These are phyloP conservation scores for Morinoia aosen DNA, from an alignment of 2,888 invertebrate species.

Conservation along the genomic window DNA sequence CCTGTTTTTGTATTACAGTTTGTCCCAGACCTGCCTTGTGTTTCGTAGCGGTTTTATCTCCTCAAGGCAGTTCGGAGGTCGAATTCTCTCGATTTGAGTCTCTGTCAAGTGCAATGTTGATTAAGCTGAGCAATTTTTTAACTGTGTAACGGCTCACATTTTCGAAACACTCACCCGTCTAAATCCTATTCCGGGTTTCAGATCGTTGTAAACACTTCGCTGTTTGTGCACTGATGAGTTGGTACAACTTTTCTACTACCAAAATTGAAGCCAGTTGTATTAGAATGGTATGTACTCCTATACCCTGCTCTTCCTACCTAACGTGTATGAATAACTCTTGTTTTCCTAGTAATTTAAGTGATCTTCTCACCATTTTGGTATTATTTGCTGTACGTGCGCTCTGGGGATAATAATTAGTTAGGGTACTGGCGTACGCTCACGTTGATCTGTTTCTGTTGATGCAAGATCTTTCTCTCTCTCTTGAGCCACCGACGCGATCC, in stretches of 20 bases:
- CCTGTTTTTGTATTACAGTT: neutral
- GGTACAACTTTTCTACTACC: neutral
- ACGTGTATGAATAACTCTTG: neutral
- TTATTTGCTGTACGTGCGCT: conserved; percentile 17
- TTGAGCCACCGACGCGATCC: neutral
- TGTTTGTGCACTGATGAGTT: conserved; percentile 3
- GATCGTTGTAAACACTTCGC: neutral
- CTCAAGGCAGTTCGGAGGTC: neutral
- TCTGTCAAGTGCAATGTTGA: neutral
- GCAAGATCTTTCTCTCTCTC: neutral
- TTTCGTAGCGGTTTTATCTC: neutral
- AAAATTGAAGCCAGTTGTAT: neutral
- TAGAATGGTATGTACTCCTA: neutral
- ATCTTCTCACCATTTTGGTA: neutral
- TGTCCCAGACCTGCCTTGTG: neutral
- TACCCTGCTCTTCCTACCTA: conserved; percentile 7
- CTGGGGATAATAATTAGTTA: conserved; percentile 4
- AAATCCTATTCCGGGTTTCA: neutral
- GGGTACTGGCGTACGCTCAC: neutral
- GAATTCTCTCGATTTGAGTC: neutral
- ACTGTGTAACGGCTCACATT: neutral
- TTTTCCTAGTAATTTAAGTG: neutral
- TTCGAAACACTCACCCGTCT: neutral
- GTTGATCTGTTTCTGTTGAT: conserved; percentile 19
- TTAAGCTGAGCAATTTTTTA: neutral